Evolutionary conservation across 2,113 vertebrate genomes (phyloP).

Genomic region (Coreoperca whiteheadi): DNA sequence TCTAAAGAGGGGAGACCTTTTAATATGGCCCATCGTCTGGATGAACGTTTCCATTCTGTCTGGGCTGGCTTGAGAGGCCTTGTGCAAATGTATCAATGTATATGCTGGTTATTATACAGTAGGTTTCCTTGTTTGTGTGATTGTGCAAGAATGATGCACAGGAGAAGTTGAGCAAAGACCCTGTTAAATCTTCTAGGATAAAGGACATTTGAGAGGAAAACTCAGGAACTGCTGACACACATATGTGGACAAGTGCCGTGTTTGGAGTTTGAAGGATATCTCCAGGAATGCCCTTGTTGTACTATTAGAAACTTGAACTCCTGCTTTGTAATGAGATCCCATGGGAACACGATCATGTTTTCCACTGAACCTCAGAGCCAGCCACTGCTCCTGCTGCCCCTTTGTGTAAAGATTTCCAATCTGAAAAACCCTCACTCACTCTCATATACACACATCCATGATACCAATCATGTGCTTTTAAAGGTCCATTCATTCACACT

Average conservation of each 20-base stretch:
- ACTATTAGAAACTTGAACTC: slow-evolving; percentile 61
- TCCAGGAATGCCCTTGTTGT: slow-evolving; percentile 55
- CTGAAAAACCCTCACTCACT: slow-evolving; percentile 6
- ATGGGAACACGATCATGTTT: slow-evolving; percentile 61
- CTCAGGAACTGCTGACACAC: slow-evolving; percentile 42
- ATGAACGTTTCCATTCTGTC: slow-evolving; percentile 76
- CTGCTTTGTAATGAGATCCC: slow-evolving; percentile 72
- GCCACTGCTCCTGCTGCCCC: slow-evolving; percentile 23
- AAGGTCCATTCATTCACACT: slow-evolving; percentile 9
- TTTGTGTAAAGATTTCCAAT: slow-evolving; percentile 32
- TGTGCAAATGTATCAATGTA: slow-evolving; percentile 18
- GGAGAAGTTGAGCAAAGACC: slow-evolving; percentile 30
- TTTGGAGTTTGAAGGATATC: slow-evolving; percentile 51
- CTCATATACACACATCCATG: not conserved
- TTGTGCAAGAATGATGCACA: slow-evolving; percentile 14
- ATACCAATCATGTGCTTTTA: not conserved
- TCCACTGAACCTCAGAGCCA: slow-evolving; percentile 39
- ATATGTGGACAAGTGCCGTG: slow-evolving; percentile 11
- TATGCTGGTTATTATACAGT: slow-evolving; percentile 32
- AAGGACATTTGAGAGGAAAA: slow-evolving; percentile 52
- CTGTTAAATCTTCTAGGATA: slow-evolving; percentile 46
- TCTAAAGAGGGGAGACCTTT: slow-evolving; percentile 51
- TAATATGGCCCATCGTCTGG: slow-evolving; percentile 57
- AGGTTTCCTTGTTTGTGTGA: slow-evolving; percentile 46
- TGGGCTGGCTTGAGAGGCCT: slow-evolving; percentile 41